Base-by-base conservation (phyloP, 2,113 vertebrate genomes). In the Hemiprocne comata region DNA sequence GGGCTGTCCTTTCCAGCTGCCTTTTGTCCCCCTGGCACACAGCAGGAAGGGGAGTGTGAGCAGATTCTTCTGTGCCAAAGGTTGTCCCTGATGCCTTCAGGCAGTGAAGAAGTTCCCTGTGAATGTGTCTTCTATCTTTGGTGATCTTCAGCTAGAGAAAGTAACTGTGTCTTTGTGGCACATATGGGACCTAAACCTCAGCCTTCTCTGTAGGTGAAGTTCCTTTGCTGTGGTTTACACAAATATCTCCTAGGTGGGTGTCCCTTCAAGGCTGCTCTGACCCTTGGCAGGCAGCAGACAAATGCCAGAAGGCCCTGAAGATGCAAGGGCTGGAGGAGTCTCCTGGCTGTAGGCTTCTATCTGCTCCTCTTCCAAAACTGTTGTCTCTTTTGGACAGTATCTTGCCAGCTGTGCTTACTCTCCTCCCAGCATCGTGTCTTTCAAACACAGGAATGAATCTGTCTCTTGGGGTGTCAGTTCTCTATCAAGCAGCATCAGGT, bases 261-360 rank as follows among this genome's bases (percentile, higher is more conserved):
- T 4, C 29, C 4, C 5, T 66, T 55, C 2, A 2, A 33, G 36
- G 1, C 15, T 1, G 2, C 11, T 38, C 50, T 40, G 51, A 58
- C 50, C 40, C 55, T 17, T 33, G 0, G 1, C 25, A 12, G 64
- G 24, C 62, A 21, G 44, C 50, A 61, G 13, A 6, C 6, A 13
- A 34, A 13, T 71, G 42, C 53, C 51, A 55, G 53, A 51, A 62
- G 36, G 29, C 40, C 13, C 61, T 3, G 38, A 1, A 9, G n/a
- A 4, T 26, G 28, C 26, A 11, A 13, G 29, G 21, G 5, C 16
- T 61, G 60, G 50, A 42, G 21, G 29, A 25, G 8, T 44, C 72
- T 69, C n/a, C 19, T 55, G 75, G 54, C 58, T 84, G 33, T 9
- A 23, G 48, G 48, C 31, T 57, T 54, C 55, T 1, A 0, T 38